phyloP scores from a whole-genome alignment of 1,140 invertebrate genomes.

The Dreissena polymorpha region DNA sequence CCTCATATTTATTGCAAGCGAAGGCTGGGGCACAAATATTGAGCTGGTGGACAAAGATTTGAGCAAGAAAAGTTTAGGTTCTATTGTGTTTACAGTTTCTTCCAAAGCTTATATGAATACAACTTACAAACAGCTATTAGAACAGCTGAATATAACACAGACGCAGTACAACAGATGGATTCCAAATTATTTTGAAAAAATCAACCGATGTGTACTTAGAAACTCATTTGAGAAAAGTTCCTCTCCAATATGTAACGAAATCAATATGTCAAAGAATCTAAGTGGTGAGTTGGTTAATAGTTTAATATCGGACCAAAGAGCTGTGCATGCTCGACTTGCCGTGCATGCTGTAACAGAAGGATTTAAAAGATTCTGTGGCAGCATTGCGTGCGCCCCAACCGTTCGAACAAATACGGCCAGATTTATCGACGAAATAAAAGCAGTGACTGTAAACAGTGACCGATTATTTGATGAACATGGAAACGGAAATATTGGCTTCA shows the following conservation, averaged over 20 bases:
- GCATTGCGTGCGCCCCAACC: background rate
- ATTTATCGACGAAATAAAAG: background rate
- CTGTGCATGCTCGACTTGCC: conserved; percentile 61
- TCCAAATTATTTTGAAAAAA: conserved; percentile 59
- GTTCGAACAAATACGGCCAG: background rate
- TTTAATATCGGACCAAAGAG: conserved; percentile 57
- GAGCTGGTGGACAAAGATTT: conserved; percentile 34
- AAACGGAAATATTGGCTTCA: conserved; percentile 67
- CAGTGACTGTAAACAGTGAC: conserved; percentile 12
- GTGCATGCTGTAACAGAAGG: conserved; percentile 51
- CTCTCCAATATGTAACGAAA: background rate
- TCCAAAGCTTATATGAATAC: background rate
- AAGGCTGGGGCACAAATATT: conserved; percentile 63
- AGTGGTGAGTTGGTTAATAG: background rate
- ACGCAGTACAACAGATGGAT: conserved; percentile 58
- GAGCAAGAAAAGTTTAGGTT: conserved; percentile 48
- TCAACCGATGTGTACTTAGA: conserved; percentile 57
- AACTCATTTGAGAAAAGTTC: conserved; percentile 59
- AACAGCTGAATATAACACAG: conserved; percentile 19
- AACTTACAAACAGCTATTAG: conserved; percentile 48
- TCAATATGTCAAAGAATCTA: background rate
- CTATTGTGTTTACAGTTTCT: conserved; percentile 56
- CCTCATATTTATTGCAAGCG: conserved; percentile 66
- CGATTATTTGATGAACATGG: conserved; percentile 62
- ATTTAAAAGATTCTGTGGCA: conserved; percentile 13